These are phyloP conservation scores for Hedya salicella DNA, from an alignment of 2,888 invertebrate genomes.

Conservation along the genomic window DNA sequence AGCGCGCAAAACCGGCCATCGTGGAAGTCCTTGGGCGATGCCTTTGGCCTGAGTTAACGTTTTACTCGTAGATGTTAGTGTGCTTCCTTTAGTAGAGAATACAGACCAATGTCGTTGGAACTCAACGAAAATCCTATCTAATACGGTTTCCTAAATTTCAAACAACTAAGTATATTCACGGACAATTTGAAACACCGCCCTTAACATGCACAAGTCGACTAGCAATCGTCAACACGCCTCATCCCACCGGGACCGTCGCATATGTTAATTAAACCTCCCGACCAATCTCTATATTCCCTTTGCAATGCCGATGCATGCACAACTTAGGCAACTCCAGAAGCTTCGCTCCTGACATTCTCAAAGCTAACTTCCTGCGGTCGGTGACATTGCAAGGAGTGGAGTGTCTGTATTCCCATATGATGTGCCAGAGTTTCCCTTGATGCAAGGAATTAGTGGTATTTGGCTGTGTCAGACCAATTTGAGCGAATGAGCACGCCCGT, in stretches of 20 bases:
- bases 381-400: constrained; percentile 6
- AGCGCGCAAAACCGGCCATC: too few relatives aligned
- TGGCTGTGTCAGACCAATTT: constrained; percentile 17
- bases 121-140: too few relatives aligned
- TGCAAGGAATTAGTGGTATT: constrained; percentile 25
- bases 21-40: too few relatives aligned
- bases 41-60: too few relatives aligned
- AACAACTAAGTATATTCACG: too few relatives aligned
- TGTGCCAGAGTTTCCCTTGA: constrained; percentile 1
- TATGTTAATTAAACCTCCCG: constrained; percentile 10
- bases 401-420: constrained; percentile 8
- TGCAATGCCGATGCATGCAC: constrained; percentile 6
- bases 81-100: too few relatives aligned
- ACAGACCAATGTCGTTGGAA: too few relatives aligned
- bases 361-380: neutral
- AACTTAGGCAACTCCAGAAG: constrained; percentile 15
- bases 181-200: neutral
- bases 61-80: too few relatives aligned
- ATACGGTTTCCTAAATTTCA: too few relatives aligned
- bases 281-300: constrained; percentile 14
- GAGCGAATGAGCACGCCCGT: constrained; percentile 16
- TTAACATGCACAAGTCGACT: neutral
- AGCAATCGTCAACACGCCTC: neutral
- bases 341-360: constrained; percentile 3
- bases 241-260: neutral